These are phyloP conservation scores for Strigops habroptila DNA, from an alignment of 2,113 vertebrate genomes.

Conservation along the genomic window DNA sequence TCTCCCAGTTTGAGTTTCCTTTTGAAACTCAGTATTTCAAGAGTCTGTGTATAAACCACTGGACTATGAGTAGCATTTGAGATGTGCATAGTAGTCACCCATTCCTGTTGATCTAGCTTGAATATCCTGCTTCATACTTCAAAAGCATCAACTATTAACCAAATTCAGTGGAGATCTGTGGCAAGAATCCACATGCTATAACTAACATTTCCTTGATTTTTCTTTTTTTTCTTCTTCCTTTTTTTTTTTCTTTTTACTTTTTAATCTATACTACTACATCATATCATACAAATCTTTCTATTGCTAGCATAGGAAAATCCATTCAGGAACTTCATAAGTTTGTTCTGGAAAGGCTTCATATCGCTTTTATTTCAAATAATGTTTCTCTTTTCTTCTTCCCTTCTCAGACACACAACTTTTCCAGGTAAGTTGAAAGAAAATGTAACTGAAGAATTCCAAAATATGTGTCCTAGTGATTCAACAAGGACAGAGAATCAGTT, in stretches of 20 bases:
- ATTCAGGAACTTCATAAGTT: not conserved
- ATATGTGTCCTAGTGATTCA: not conserved
- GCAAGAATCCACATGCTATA: not conserved
- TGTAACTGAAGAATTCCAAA: not conserved
- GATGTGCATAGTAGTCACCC: fast-evolving
- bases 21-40: not conserved
- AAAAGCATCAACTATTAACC: not conserved
- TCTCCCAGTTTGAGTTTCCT: not conserved
- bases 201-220: not conserved
- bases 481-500: not conserved
- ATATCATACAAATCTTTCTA: not conserved
- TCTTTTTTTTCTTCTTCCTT: not conserved
- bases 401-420: not conserved
- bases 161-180: not conserved
- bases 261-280: not conserved
- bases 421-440: not conserved
- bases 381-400: not conserved
- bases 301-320: not conserved
- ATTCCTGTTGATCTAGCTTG: not conserved
- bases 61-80: not conserved
- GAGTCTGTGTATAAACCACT: not conserved
- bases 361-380: not conserved
- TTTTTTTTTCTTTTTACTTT: not conserved
- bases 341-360: not conserved
- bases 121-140: not conserved